A percentile compares a stretch with the other conserved stretches of the same genome.
These are phyloP conservation scores for Cylas formicarius DNA, from an alignment of 1,140 invertebrate genomes.

Conservation along the genomic window DNA sequence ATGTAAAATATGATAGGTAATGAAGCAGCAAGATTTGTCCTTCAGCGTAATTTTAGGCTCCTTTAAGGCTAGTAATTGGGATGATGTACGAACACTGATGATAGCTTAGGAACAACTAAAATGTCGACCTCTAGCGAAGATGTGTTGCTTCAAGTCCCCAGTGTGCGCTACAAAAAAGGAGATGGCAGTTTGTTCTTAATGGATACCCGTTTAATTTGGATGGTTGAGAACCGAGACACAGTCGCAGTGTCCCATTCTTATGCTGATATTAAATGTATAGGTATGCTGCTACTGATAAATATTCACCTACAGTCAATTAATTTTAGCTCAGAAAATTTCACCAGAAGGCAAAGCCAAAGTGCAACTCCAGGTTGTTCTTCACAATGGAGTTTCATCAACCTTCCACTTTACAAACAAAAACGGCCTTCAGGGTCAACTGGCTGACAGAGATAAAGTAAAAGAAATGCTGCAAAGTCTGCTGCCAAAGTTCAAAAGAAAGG, in stretches of 20 bases:
- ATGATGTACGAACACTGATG: conserved; percentile 1
- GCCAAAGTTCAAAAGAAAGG: conserved; percentile 91
- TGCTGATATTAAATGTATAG: conserved; percentile 90
- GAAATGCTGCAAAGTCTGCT: conserved; percentile 84
- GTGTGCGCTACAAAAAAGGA: conserved; percentile 92
- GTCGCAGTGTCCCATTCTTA: conserved; percentile 90
- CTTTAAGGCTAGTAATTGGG: background rate
- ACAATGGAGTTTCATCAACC: conserved; percentile 88
- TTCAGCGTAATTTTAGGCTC: too few relatives aligned
- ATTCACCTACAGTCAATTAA: background rate
- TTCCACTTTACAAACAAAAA: conserved; percentile 95
- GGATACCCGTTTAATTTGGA: conserved; percentile 92
- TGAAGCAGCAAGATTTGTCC: too few relatives aligned
- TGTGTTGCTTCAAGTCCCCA: conserved; percentile 82
- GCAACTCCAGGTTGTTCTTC: conserved; percentile 94
- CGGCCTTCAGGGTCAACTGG: conserved; percentile 72
- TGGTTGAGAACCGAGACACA: conserved; percentile 84
- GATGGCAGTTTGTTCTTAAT: conserved; percentile 94
- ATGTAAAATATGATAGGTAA: too few relatives aligned
- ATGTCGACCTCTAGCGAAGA: conserved; percentile 87
- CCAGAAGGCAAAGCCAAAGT: conserved; percentile 97
- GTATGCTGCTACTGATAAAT: background rate
- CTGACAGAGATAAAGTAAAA: conserved; percentile 90
- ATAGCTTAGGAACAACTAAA: conserved; percentile 1
- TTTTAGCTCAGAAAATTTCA: conserved; percentile 92